Conservation (phyloP, 2,113 vertebrate genomes). For the Athene cunicularia region DNA sequence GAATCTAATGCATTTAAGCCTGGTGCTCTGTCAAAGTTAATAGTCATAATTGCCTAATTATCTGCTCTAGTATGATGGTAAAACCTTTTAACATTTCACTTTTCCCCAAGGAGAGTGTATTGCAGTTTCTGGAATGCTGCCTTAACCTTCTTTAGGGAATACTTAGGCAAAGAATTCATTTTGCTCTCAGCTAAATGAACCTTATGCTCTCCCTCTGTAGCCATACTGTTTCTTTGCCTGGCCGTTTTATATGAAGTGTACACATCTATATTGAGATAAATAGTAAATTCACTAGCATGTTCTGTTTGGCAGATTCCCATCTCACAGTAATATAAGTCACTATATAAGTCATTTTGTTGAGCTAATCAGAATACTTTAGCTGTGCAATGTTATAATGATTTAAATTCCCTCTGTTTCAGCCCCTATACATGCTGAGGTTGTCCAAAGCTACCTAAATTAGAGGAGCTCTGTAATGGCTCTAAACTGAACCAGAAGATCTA, state of each 20-base stretch:
- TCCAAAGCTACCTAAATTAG: not conserved
- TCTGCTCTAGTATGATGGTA: constrained; percentile 74
- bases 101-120: constrained; percentile 70
- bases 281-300: not conserved
- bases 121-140: constrained; percentile 72
- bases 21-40: constrained; percentile 78
- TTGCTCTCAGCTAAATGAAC: constrained; percentile 67
- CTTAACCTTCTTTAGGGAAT: constrained; percentile 70
- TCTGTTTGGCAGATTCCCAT: not conserved
- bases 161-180: constrained; percentile 73
- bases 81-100: constrained; percentile 79
- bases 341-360: not conserved
- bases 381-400: not conserved
- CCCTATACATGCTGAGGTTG: not conserved
- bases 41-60: constrained; percentile 80
- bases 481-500: not conserved
- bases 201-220: constrained; percentile 49
- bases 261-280: not conserved
- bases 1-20: constrained; percentile 70
- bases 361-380: not conserved
- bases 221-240: constrained; percentile 31
- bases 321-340: not conserved
- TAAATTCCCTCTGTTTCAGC: not conserved
- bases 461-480: not conserved
- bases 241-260: not conserved